A percentile compares a stretch with the other conserved stretches of the same genome.
Conservation (phyloP, 1,140 invertebrate species). For the Lasioglossum albipes region DNA sequence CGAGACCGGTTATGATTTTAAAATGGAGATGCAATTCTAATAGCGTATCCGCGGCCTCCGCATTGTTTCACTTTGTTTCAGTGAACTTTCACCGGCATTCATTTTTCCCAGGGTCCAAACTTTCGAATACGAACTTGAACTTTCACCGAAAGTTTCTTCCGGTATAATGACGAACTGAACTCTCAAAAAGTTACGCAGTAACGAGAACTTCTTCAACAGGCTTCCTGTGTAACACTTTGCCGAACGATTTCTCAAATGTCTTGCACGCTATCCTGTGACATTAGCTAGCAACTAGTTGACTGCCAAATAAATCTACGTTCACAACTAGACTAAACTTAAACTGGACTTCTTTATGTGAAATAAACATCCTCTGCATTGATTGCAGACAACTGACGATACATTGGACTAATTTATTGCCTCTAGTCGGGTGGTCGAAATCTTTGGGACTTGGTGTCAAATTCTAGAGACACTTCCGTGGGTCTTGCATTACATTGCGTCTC, state of each 20-base stretch:
- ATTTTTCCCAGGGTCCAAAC: constrained; percentile 59
- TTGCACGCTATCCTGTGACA: constrained; percentile 5
- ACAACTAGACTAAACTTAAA: too few relatives aligned
- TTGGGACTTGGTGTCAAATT: too few relatives aligned
- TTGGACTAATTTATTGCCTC: too few relatives aligned
- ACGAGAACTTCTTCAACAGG: constrained; percentile 64
- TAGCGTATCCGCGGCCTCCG: constrained; percentile 9
- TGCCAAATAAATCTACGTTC: too few relatives aligned
- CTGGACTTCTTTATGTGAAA: too few relatives aligned
- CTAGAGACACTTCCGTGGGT: too few relatives aligned
- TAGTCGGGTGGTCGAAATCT: too few relatives aligned
- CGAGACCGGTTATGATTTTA: constrained; percentile 34
- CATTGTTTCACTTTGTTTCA: constrained; percentile 49
- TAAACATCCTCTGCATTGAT: too few relatives aligned
- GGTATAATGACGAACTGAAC: constrained; percentile 66
- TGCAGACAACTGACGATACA: too few relatives aligned
- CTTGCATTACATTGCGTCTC: too few relatives aligned
- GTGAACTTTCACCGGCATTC: constrained; percentile 59
- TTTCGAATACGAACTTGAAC: constrained; percentile 65
- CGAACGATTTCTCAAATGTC: constrained; percentile 51
- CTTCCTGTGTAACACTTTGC: constrained; percentile 61
- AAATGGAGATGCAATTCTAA: constrained; percentile 27
- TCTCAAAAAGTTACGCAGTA: constrained; percentile 66
- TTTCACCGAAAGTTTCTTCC: constrained; percentile 56
- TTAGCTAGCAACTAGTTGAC: too few relatives aligned